Evolutionary conservation across 1,140 invertebrate species (phyloP).

Genomic region (Zaprionus ornatus): DNA sequence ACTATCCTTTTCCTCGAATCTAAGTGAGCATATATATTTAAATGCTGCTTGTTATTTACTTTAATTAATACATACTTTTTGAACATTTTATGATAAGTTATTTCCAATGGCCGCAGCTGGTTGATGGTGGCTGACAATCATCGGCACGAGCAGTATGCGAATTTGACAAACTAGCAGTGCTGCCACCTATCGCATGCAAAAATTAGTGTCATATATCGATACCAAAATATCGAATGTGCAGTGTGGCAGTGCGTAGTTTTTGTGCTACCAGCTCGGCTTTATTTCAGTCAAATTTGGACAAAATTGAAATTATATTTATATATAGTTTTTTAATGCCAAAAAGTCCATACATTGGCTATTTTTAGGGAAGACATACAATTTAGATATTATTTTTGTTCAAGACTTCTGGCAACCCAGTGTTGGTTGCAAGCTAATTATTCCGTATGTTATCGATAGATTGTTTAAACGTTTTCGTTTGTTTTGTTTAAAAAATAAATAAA

Average conservation of each 20-base stretch:
- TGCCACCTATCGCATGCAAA: slow-evolving; percentile 10
- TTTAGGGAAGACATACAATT: too few species aligned
- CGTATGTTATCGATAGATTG: not conserved
- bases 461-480: not conserved
- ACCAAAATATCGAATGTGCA: not conserved
- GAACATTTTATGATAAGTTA: slow-evolving; percentile 56
- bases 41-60: not conserved
- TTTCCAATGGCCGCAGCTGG: slow-evolving; percentile 16
- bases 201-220: not conserved
- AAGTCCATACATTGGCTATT: too few species aligned
- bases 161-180: slow-evolving; percentile 31
- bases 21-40: slow-evolving; percentile 38
- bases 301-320: too few species aligned
- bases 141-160: slow-evolving; percentile 18
- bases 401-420: too few species aligned
- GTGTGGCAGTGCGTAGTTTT: not conserved
- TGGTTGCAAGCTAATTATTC: not conserved
- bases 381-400: too few species aligned
- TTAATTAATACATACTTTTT: slow-evolving; percentile 66
- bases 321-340: too few species aligned
- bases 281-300: too few species aligned
- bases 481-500: not conserved
- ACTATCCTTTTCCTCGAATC: slow-evolving; percentile 97
- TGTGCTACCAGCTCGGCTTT: not conserved
- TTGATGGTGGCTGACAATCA: slow-evolving; percentile 21